phyloP scores from a whole-genome alignment of 2,888 invertebrate species.

The Pocota personata region DNA sequence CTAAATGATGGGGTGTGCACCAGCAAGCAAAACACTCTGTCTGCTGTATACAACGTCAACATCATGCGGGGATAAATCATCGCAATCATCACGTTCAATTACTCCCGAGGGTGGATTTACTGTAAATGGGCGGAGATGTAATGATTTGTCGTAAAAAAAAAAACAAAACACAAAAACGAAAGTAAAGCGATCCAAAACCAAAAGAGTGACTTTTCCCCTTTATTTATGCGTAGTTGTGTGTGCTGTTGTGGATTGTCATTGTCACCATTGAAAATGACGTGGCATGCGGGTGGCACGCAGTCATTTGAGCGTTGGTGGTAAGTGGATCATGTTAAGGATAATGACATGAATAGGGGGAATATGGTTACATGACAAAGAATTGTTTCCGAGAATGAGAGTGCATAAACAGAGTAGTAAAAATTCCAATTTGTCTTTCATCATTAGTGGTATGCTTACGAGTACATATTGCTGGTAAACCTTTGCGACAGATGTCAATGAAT shows the following conservation, averaged over 20 bases:
- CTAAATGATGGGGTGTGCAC: slow-evolving; percentile 67
- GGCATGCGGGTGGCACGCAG: slow-evolving; percentile 55
- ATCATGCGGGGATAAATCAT: slow-evolving; percentile 71
- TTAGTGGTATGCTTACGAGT: slow-evolving; percentile 23
- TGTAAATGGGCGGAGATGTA: slow-evolving; percentile 71
- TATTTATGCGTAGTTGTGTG: slow-evolving; percentile 37
- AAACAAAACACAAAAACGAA: slow-evolving; percentile 8
- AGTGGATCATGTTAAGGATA: slow-evolving; percentile 63
- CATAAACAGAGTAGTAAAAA: slow-evolving; percentile 9
- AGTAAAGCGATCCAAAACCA: slow-evolving; percentile 23
- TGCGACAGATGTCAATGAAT: not conserved
- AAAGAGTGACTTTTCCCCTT: not conserved
- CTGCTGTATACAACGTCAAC: slow-evolving; percentile 20
- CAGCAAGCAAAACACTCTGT: slow-evolving; percentile 28
- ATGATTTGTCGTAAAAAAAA: slow-evolving; percentile 69
- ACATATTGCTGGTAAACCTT: not conserved
- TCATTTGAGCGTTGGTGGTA: slow-evolving; percentile 37
- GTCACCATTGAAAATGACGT: slow-evolving; percentile 50
- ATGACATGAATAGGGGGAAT: slow-evolving; percentile 26
- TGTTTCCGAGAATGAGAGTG: not conserved
- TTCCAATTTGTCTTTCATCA: slow-evolving; percentile 51
- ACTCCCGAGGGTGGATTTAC: slow-evolving; percentile 73
- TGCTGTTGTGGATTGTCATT: slow-evolving; percentile 43
- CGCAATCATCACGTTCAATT: slow-evolving; percentile 74
- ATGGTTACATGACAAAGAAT: slow-evolving; percentile 11